phyloP scores from a whole-genome alignment of 2,113 vertebrate species.

The Gopherus evgoodei region DNA sequence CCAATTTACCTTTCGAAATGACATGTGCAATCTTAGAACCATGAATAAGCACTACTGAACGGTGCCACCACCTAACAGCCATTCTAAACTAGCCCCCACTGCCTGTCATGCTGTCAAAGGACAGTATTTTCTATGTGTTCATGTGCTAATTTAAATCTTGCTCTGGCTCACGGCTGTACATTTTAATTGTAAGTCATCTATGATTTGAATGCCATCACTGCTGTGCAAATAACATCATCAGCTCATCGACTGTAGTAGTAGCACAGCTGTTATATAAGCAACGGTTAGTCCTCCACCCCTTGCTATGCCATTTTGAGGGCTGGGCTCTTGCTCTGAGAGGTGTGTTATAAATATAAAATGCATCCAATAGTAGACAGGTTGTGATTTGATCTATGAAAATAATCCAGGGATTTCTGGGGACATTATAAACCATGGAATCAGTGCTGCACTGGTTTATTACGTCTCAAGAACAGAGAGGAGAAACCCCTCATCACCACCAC shows the following conservation, averaged over 20 bases:
- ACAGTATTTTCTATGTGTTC: slow-evolving; percentile 51
- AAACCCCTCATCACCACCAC: neutral
- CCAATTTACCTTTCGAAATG: slow-evolving; percentile 61
- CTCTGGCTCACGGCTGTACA: slow-evolving; percentile 31
- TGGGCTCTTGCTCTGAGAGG: slow-evolving; percentile 45
- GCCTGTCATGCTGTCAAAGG: slow-evolving; percentile 46
- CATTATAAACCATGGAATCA: neutral
- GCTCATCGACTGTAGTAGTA: slow-evolving; percentile 66
- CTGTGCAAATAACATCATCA: slow-evolving; percentile 65
- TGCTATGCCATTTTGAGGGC: slow-evolving; percentile 5
- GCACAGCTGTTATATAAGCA: slow-evolving; percentile 63
- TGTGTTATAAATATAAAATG: slow-evolving; percentile 34
- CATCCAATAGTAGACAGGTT: neutral
- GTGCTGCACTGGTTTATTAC: neutral
- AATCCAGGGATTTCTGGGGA: neutral
- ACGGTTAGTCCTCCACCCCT: slow-evolving; percentile 46
- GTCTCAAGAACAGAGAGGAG: neutral
- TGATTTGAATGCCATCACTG: slow-evolving; percentile 68
- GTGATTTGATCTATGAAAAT: fast-evolving
- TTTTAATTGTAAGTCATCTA: slow-evolving; percentile 62
- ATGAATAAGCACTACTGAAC: slow-evolving; percentile 53
- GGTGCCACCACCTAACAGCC: slow-evolving; percentile 12
- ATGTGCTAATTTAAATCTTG: slow-evolving; percentile 64
- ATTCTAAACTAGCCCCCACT: slow-evolving; percentile 20
- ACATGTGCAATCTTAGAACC: slow-evolving; percentile 54